Base-by-base conservation (phyloP, 2,113 vertebrate genomes). In the Semnopithecus entellus region DNA sequence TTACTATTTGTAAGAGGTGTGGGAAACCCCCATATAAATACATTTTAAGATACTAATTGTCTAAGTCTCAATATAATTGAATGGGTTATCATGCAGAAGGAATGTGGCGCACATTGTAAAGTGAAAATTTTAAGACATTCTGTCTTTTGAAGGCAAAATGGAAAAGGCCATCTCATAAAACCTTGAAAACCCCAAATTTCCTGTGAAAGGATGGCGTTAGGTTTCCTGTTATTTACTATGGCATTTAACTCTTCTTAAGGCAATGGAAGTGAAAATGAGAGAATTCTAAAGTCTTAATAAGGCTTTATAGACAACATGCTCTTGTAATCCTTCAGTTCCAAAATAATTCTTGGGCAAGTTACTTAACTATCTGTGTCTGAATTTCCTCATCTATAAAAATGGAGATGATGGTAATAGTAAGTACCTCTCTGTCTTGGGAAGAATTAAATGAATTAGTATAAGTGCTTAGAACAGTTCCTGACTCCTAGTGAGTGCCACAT, bases 151-250 rank as follows among this genome's bases (percentile, higher is more conserved):
- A 75, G 32, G 35, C 2, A 92, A 94, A 79, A 76, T 18, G 45
- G 50, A 82, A 93, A 94, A 76, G 45, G 75, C 30, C 72, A 87
- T 61, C 72, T 45, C 64, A 88, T 22, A 78, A 96, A 96, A 84
- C 30, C 22, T 79, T 68, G n/a, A 95, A 91, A 81, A 45, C 16
- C 4, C 8, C 43, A 52, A 61, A 84, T 45, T 88, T 66, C 61
- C 76, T 81, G 25, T 78, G 20, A 30, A 96, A 43, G 52, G 11
- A 55, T 0, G 68, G 10, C 45, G 55, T 72, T 76, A 32, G 6
- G 30, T 78, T 96, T 92, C 78, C 76, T 68, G 13, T 43, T 91
- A 73, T 72, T 76, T 83, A 57, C 35, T 25, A 27, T 35, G 32
- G 45, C 32, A 87, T 52, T 93, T 68, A 83, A 75, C 48, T 94